Base-by-base conservation (phyloP, 2,888 invertebrate genomes). In the Scrobipalpa costella region DNA sequence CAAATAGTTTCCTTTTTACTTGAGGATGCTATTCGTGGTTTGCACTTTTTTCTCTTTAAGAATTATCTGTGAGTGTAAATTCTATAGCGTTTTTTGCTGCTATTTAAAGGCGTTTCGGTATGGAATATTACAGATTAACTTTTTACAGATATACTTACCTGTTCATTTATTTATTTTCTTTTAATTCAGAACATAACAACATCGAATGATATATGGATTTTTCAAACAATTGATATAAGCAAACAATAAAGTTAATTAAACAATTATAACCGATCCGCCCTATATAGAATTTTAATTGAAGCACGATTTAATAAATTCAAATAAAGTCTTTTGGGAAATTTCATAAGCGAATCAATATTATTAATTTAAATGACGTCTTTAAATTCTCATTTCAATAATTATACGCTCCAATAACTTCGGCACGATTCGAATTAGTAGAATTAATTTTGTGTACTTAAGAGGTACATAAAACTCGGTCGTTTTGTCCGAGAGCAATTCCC, bases 391-490 rank as follows among this genome's bases (percentile, higher is more conserved):
- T 40, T 40, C 40, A 40, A 40, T 40, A 40, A 40, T 40, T 40
- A 40, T 40, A 40, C 40, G 40, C 33, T 33, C 11, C 55, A 55
- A 55, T 55, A 52, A 52, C 13, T 52, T 15, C 13, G n/a, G 27
- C 27, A 2, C n/a, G 21, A 27, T 55, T 55, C 33, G n/a, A n/a
- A n/a, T n/a, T n/a, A n/a, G 55, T 27, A 34, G 33, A 34, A 55
- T 55, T 55, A 55, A 55, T n/a, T 55, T 55, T n/a, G 33, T 33
- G 33, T 27, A 55, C 55, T 55, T 15, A 27, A 55, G 33, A 27
- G 55, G 66, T 66, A 69, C 68, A 68, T 63, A 70, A 71, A 71
- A 70, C 66, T 66, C 65, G 57, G 65, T 66, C 67, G 69, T 74
- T 69, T 64, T 67, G 47, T 68, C 67, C 66, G 67, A 64, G 44